Base-by-base conservation (phyloP, 2,797 vertebrate species). In the Mus minutoides region DNA sequence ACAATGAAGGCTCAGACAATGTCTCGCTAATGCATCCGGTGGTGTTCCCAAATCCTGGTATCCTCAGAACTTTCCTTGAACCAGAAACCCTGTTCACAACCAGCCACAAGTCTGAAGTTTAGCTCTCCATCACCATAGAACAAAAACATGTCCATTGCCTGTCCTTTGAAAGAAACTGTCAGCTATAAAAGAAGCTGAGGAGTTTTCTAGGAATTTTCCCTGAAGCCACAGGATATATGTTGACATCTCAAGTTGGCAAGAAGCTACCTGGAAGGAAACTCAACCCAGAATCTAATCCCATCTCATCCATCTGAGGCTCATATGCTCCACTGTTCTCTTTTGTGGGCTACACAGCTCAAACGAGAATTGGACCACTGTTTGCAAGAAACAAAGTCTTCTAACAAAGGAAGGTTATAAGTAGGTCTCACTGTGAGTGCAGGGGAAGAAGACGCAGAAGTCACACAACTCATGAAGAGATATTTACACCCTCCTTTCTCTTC, bases 1-100 rank as follows among this genome's bases (percentile, higher is more conserved):
- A 69, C 40, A 85, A 2, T 1, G 10, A 64, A 71, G 69, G 43
- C 49, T 94, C 92, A 88, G 73, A 86, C 29, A 43, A 56, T 0
- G 40, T 26, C 24, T 16, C 7, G 31, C 73, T 94, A 86, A 88
- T 67, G 29, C 37, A 94, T 62, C 22, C 83, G 62, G 43, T 75
- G 2, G 37, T 14, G 56, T 88, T 69, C 43, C 29, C 79, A 37
- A 88, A 58, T 92, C 78, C 84, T 86, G 67, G 37, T 77, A 69
- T 82, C 92, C n/a, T 80, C 34, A 83, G 85, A 96, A 64, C 34
- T 34, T 90, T 54, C 73, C 62, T 71, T 76, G 60, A 82, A 94
- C 31, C 43, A 89, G 64, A n/a, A 94, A 6, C 11, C 69, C 58
- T 92, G 34, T 73, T 46, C 56, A 52, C 17, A 80, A 52, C 40